Evolutionary conservation across 2,113 vertebrate species (phyloP), one percentile per base, ranked within the genome.

Genomic region (Conger conger): DNA sequence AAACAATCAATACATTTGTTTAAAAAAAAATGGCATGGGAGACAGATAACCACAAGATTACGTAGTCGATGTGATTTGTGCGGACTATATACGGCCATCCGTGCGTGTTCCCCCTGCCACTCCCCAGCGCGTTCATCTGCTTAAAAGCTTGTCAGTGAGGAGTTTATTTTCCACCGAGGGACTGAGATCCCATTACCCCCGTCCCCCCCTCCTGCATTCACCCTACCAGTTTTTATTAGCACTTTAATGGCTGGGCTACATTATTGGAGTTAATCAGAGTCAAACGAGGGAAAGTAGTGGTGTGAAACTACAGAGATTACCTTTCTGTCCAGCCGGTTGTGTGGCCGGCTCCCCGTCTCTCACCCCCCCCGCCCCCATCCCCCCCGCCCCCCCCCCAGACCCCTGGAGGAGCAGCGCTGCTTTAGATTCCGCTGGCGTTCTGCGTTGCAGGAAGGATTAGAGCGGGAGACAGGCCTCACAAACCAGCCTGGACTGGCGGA

Each of bases 251-350:
- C 93, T 92, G 93, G 93, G 91, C 96, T 96, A 96, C 91, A 96
- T 97, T 97, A 97, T 97, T 93, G 93, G 92, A 97, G 91, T 93
- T 97, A 97, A 98, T 96, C 95, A 95, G 95, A 96, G 94, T 94
- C 95, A 97, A 96, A 97, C 97, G 95, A 96, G 96, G 95, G 96
- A 96, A 97, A 94, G 94, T 94, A 96, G 94, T 94, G 93, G 93
- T 95, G 96, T 95, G 94, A 96, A 95, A 96, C 95, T 86, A 89
- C 86, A 92, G 91, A 95, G 96, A 96, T 96, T 95, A 93, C 92
- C 94, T 96, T 92, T 90, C 93, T 92, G 91, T 89, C 91, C 86
- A 88, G 42, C 87, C 80, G 82, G 88, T 77, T 60, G 33, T 11
- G 84, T 87, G 82, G 82, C 76, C 83, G 82, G 78, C 45, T 45